Percentiles rank a stretch among this genome's conserved stretches.
Conservation (phyloP, 2,888 invertebrate genomes). For the Meghimatium bilineatum region DNA sequence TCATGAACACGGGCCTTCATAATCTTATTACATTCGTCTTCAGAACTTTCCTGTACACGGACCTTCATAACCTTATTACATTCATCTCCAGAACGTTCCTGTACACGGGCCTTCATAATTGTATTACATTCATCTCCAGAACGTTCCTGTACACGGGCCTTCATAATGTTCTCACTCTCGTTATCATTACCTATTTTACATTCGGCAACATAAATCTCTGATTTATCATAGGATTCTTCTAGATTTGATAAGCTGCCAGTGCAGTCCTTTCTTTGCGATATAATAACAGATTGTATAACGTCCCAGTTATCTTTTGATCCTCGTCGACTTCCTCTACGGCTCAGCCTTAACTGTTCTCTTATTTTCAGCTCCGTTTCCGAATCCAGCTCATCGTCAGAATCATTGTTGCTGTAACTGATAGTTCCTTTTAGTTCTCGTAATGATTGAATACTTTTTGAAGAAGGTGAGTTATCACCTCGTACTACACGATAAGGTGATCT, state of each 20-base stretch:
- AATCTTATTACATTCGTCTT: conserved; percentile 35
- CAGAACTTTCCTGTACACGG: conserved; percentile 24
- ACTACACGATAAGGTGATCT: not conserved
- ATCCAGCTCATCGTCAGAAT: conserved; percentile 27
- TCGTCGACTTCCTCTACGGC: conserved; percentile 8
- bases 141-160: not conserved
- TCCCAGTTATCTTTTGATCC: conserved; percentile 36
- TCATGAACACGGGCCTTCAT: conserved; percentile 21
- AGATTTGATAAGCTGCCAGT: not conserved
- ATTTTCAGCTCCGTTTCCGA: conserved; percentile 1
- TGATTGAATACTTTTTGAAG: not conserved
- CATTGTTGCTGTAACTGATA: not conserved
- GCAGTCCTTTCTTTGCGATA: not conserved
- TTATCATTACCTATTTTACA: not conserved
- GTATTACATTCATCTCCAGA: conserved; percentile 43
- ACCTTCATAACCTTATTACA: not conserved
- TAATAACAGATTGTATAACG: conserved; percentile 28
- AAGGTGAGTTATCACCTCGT: not conserved
- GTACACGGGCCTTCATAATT: conserved; percentile 11
- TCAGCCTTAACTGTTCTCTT: conserved; percentile 1
- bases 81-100: not conserved
- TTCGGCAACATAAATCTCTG: not conserved
- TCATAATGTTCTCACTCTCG: not conserved
- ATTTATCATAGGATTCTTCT: not conserved
- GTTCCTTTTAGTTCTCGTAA: not conserved